Evolutionary conservation across 2,888 invertebrate species (phyloP), one percentile per base, ranked within the genome.

Genomic region (Hypomecis punctinalis): DNA sequence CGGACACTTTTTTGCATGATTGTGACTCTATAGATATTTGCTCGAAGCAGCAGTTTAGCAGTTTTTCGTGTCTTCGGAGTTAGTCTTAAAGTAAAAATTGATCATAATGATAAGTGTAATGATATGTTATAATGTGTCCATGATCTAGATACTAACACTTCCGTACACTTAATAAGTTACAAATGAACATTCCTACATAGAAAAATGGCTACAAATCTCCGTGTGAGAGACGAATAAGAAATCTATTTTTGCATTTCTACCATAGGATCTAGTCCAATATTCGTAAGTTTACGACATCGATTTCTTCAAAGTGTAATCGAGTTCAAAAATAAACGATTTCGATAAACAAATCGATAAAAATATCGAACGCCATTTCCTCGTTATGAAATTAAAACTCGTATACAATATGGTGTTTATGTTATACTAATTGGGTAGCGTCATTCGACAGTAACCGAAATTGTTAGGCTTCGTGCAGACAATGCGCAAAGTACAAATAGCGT

Each of bases 301-400:
- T 68, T 66, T 57, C 58, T 54, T 45, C 5, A 62, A 58, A 48
- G 49, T 48, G 46, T 43, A 43, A 47, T 54, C 58, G 59, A 47
- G 63, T 71, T 61, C 61, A 39, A 67, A 70, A 72, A 72, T 72
- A 69, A 68, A 62, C 69, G 62, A 65, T 13, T 63, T 23, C 61
- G 66, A 70, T 68, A 66, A 70, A 65, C 64, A 64, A 55, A 64
- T 68, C 68, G 61, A 61, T 56, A 60, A 58, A 68, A 64, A 69
- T 67, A 67, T 67, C 60, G 67, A 61, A 62, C 68, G 61, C 62
- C 51, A 55, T 43, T 66, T 62, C 52, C 51, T 62, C 59, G 64
- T 66, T 72, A 64, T 63, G 68, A 69, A 70, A 69, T 72, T 69
- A 69, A 69, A 70, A 65, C 61, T 68, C 62, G 40, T 9, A 48